Conservation (phyloP, 2,113 vertebrate genomes). For the Brachionichthys hirsutus region DNA sequence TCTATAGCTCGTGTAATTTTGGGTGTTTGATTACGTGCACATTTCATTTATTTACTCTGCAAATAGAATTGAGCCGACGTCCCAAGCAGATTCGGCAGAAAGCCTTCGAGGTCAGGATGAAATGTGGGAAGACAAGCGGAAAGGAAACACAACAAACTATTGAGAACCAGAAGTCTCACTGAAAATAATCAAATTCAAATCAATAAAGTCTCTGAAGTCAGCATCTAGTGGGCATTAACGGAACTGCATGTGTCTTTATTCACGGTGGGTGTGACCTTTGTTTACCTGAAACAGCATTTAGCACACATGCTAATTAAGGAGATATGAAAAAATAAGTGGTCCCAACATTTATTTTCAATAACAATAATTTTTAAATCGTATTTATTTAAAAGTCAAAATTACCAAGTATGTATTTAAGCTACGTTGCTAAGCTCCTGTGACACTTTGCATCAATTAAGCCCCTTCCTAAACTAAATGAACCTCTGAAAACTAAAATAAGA, state of each 20-base stretch:
- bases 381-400: background rate
- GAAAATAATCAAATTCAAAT: too few species aligned
- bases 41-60: too few species aligned
- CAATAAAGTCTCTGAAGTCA: constrained; percentile 15
- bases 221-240: constrained; percentile 30
- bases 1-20: too few species aligned
- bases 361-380: background rate
- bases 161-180: too few species aligned
- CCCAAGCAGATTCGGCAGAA: background rate
- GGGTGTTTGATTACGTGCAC: too few species aligned
- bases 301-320: background rate
- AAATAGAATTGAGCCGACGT: too few species aligned
- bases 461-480: constrained; percentile 1
- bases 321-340: too few species aligned
- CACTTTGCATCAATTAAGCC: too few species aligned
- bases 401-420: background rate
- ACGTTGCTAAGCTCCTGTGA: too few species aligned
- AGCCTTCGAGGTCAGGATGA: too few species aligned
- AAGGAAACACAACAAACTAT: background rate
- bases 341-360: background rate
- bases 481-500: constrained; percentile 15
- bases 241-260: constrained; percentile 19
- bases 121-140: too few species aligned
- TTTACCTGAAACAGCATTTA: background rate
- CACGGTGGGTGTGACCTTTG: too few species aligned